Evolutionary conservation across 2,888 invertebrate species (phyloP).

Genomic region (Hylaea fasciaria): DNA sequence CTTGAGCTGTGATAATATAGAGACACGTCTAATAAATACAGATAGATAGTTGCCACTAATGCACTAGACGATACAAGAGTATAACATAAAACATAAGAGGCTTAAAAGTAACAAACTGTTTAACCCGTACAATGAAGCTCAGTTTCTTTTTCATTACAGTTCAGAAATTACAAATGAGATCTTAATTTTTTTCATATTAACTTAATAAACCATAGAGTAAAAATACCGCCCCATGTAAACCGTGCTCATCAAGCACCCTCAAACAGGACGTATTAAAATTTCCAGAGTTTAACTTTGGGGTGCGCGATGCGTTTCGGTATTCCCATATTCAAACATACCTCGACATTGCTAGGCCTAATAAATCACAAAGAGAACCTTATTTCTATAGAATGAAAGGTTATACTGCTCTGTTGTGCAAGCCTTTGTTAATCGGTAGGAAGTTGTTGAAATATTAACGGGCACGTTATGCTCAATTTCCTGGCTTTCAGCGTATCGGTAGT

Average conservation of each 20-base stretch:
- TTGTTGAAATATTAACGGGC: constrained; percentile 81
- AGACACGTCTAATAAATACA: too few species aligned
- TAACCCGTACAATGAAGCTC: too few species aligned
- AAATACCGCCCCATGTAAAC: constrained; percentile 51
- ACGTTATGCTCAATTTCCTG: constrained; percentile 83
- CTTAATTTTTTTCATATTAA: background rate
- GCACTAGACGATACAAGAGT: too few species aligned
- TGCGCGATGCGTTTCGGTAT: constrained; percentile 68
- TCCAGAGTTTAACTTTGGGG: constrained; percentile 75
- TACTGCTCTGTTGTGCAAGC: constrained; percentile 40
- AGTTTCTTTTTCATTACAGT: too few species aligned
- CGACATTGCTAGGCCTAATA: constrained; percentile 52
- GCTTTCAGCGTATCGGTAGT: constrained; percentile 78
- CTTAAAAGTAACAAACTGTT: too few species aligned
- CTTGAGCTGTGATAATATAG: too few species aligned
- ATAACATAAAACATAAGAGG: too few species aligned
- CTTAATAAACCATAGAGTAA: constrained; percentile 11
- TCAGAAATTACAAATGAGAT: too few species aligned
- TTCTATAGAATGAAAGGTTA: constrained; percentile 35
- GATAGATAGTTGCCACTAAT: too few species aligned
- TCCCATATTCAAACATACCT: constrained; percentile 51
- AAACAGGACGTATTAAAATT: constrained; percentile 74
- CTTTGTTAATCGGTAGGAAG: constrained; percentile 73
- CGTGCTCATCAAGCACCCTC: constrained; percentile 49
- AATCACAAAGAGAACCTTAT: constrained; percentile 48